phyloP scores from a whole-genome alignment of 2,113 vertebrate species.

The Misgurnus anguillicaudatus region DNA sequence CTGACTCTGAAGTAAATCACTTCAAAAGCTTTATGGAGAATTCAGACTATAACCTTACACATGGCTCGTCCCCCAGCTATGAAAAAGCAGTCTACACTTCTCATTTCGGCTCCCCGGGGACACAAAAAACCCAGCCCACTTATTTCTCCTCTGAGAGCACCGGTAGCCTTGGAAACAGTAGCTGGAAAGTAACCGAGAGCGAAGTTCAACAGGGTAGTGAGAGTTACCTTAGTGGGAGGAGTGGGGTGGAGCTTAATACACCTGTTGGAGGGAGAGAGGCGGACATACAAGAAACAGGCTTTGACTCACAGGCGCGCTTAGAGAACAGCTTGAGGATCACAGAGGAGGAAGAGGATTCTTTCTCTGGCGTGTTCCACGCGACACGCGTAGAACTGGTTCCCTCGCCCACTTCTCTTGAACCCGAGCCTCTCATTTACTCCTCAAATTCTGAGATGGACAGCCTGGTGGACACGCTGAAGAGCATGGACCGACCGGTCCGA shows the following conservation, averaged over 20 bases:
- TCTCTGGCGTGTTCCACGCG: constrained; percentile 69
- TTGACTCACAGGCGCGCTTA: constrained; percentile 39
- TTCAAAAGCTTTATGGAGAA: constrained; percentile 6
- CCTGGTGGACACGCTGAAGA: constrained; percentile 85
- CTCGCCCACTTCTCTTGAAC: constrained; percentile 54
- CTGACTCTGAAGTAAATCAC: constrained; percentile 1
- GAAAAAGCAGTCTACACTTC: background rate
- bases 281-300: constrained; percentile 49
- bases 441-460: constrained; percentile 81
- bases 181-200: constrained; percentile 47
- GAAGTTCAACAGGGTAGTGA: constrained; percentile 53
- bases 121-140: constrained; percentile 28
- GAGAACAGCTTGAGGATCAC: constrained; percentile 2
- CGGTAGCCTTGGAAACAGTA: constrained; percentile 40
- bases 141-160: constrained; percentile 40
- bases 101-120: constrained; percentile 40
- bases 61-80: background rate
- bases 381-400: constrained; percentile 68
- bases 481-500: constrained; percentile 80
- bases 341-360: background rate
- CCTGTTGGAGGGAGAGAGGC: constrained; percentile 54
- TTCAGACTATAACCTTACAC: constrained; percentile 26
- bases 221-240: constrained; percentile 45
- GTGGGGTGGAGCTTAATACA: constrained; percentile 64
- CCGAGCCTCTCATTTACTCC: constrained; percentile 67